phyloP scores from a whole-genome alignment of 2,888 invertebrate genomes.

The Drosophila helvetica region DNA sequence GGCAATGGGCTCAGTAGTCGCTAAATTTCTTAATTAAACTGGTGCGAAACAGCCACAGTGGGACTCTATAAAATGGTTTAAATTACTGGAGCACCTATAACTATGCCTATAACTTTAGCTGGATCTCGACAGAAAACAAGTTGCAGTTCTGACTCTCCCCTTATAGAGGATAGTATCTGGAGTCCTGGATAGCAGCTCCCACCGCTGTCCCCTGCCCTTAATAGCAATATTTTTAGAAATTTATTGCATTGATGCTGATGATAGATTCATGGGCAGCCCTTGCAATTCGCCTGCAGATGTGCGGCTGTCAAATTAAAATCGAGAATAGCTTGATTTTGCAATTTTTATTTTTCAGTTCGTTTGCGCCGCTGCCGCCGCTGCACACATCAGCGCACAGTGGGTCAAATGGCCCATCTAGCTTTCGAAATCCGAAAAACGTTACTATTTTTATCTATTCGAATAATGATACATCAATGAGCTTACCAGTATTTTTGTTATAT shows the following conservation, averaged over 20 bases:
- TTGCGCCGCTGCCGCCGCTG: slow-evolving; percentile 34
- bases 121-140: background rate
- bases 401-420: too few species aligned
- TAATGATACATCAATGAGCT: too few species aligned
- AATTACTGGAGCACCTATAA: background rate
- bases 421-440: too few species aligned
- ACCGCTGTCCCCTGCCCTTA: too few species aligned
- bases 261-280: slow-evolving; percentile 60
- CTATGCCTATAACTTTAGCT: background rate
- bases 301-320: slow-evolving; percentile 62
- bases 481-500: too few species aligned
- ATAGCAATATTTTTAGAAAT: slow-evolving; percentile 13
- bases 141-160: background rate
- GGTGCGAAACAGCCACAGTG: slow-evolving; percentile 12
- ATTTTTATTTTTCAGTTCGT: slow-evolving; percentile 68
- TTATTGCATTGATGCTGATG: slow-evolving; percentile 52
- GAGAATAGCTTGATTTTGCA: slow-evolving; percentile 5
- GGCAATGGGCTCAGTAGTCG: slow-evolving; percentile 37
- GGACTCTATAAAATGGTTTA: slow-evolving; percentile 21
- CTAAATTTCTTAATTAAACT: slow-evolving; percentile 62
- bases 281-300: slow-evolving; percentile 45
- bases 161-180: slow-evolving; percentile 1
- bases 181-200: too few species aligned
- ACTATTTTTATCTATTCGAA: too few species aligned
- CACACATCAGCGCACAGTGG: slow-evolving; percentile 20